A percentile compares a stretch with the other conserved stretches of the same genome.
Evolutionary conservation across 2,113 vertebrate genomes (phyloP).

Genomic region (Dicaeum eximium): DNA sequence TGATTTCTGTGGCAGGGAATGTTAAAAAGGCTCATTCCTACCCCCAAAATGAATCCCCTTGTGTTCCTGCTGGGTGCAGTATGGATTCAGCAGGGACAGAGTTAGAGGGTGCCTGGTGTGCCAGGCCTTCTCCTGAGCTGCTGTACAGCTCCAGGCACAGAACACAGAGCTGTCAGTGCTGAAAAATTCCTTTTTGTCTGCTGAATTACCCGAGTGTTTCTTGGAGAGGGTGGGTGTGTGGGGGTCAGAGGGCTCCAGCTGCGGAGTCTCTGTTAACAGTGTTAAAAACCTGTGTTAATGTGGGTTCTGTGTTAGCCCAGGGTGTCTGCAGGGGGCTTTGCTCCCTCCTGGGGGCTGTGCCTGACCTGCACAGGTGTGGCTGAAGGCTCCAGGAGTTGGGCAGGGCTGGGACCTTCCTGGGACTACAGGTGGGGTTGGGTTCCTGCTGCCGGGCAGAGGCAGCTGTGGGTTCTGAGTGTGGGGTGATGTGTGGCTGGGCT

Average conservation of each 20-base stretch:
- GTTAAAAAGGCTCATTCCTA: neutral
- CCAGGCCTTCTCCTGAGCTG: neutral
- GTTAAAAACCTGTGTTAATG: no score
- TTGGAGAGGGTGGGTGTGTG: neutral
- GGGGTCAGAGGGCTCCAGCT: neutral
- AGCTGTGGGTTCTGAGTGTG: neutral
- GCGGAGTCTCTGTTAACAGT: no score
- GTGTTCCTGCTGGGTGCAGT: neutral
- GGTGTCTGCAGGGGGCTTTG: neutral
- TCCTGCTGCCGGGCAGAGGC: neutral
- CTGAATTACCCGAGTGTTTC: accelerated
- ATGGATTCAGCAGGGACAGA: neutral
- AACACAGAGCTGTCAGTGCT: neutral
- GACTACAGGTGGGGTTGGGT: no score
- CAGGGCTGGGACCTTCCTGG: neutral
- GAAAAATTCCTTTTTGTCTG: neutral
- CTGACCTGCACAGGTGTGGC: neutral
- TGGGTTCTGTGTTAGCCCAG: no score
- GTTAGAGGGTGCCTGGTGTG: neutral
- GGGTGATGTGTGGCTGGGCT: neutral
- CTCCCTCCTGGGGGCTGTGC: neutral
- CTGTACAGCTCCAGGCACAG: neutral
- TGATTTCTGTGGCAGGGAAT: neutral
- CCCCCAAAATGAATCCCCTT: neutral
- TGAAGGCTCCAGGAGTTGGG: neutral